Conservation (phyloP, 37 sponge, comb jelly and placozoan genomes). For the Eunapius fragilis region DNA sequence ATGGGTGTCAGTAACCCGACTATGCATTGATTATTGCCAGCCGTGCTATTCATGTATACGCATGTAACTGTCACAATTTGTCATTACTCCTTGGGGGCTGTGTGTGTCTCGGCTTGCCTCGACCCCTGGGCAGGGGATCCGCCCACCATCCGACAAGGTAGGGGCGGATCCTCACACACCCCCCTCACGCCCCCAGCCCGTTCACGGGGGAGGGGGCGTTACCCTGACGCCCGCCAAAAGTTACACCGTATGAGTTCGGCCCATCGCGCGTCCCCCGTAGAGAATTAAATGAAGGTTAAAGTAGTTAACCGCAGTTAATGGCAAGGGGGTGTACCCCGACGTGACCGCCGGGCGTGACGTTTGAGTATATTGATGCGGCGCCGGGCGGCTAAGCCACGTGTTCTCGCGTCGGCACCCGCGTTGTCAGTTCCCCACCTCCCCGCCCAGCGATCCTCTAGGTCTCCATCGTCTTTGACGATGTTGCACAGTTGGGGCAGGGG, state of each 20-base stretch:
- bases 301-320: background rate
- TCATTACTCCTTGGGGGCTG: background rate
- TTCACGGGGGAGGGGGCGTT: background rate
- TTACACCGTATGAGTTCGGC: background rate
- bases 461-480: too few species aligned
- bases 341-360: background rate
- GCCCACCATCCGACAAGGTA: background rate
- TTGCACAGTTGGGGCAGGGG: too few species aligned
- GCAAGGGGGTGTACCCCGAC: background rate
- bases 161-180: background rate
- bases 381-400: background rate
- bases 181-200: background rate
- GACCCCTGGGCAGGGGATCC: background rate
- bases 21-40: background rate
- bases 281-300: background rate
- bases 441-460: background rate
- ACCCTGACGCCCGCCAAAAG: background rate
- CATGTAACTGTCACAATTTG: background rate
- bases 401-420: background rate
- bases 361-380: background rate
- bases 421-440: background rate
- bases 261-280: background rate
- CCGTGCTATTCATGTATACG: background rate
- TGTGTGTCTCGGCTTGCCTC: background rate
- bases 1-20: background rate